Evolutionary conservation across 2,797 vertebrate species (phyloP).

Genomic region (Peromyscus attwateri): DNA sequence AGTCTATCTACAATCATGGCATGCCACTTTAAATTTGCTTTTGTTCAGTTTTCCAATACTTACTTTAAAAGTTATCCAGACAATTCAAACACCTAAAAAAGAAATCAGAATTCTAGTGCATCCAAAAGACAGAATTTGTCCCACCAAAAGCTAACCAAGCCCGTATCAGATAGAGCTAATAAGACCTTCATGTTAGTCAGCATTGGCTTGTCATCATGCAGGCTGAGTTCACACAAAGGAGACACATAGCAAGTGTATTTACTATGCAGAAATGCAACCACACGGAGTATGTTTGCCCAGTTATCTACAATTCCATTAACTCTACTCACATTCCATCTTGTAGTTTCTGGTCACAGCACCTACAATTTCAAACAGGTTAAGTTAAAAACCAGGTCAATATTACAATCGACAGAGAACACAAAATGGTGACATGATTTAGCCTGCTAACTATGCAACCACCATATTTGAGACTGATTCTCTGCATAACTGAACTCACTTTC

Average conservation of each 20-base stretch:
- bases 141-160: background rate
- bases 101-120: background rate
- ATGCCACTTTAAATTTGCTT: background rate
- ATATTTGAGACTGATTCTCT: no score
- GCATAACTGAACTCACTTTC: no score
- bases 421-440: slow-evolving; percentile 69
- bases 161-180: slow-evolving; percentile 92
- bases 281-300: background rate
- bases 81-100: background rate
- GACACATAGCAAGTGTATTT: background rate
- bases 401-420: background rate
- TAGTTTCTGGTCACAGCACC: background rate
- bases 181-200: slow-evolving; percentile 88
- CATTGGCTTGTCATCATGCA: slow-evolving; percentile 88
- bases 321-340: slow-evolving; percentile 55
- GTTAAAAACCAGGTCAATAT: rapidly evolving
- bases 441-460: slow-evolving; percentile 87
- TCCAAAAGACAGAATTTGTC: rapidly evolving
- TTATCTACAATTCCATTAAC: background rate
- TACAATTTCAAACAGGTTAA: background rate
- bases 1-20: background rate
- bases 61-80: background rate
- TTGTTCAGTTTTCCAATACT: background rate
- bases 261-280: background rate
- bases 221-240: slow-evolving; percentile 61